Base-by-base conservation (phyloP, 1,140 invertebrate species). In the Polyergus mexicanus region DNA sequence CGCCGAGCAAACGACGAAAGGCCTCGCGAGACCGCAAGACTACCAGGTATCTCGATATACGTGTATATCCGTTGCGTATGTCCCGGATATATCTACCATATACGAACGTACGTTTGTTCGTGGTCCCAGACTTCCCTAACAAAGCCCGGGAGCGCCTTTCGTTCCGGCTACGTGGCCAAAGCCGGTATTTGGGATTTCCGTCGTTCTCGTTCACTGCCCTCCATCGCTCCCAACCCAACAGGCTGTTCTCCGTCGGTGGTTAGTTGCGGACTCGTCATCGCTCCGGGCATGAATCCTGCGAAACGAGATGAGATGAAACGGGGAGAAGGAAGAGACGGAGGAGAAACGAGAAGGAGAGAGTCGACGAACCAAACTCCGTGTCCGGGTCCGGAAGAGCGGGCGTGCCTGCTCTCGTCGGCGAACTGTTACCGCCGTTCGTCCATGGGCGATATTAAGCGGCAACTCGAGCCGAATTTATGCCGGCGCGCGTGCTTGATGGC, bases 251-350 rank as follows among this genome's bases (percentile, higher is more conserved):
- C 47, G 76, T 44, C 28, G 28, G 75, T 63, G 76, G n/a, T 28
- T 85, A 88, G 87, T 88, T 74, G 51, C 60, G 35, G 86, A 84
- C 86, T 78, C 87, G 71, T 86, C 71, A 62, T 38, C 65, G 87
- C 87, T 76, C 32, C 72, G 25, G 72, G 87, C 86, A 58, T 13
- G 32, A 68, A 77, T 77, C 58, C 74, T n/a, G 22, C 11, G 68
- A 35, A 80, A 83, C 66, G 68, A 72, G 65, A 83, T 83, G 66
- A 77, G 71, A 84, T 32, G 38, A 44, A 65, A 58, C 66, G 58
- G 60, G 58, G 60, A 54, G 28, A 10, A 68, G 32, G 32, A 16
- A 28, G 19, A 47, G n/a, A 13, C 8, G 72, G 7, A 16, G n/a
- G 8, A 19, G n/a, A 13, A 13, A 25, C 11, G 28, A 47, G 19